phyloP scores from a whole-genome alignment of 2,113 vertebrate genomes.

The Natator depressus region DNA sequence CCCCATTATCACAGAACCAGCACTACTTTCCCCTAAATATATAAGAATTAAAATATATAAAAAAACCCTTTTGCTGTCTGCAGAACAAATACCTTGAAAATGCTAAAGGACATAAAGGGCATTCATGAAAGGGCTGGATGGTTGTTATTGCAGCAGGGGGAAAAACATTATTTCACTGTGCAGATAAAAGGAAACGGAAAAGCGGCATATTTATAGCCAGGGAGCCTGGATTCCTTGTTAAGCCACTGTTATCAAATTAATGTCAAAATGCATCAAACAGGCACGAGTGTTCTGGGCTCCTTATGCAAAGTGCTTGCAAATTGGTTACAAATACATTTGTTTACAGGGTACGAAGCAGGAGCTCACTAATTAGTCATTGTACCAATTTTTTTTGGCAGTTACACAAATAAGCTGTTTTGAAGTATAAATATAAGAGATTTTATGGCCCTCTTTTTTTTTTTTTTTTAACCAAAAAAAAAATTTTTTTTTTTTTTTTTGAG shows the following conservation, averaged over 20 bases:
- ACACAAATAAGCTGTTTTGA: constrained; percentile 67
- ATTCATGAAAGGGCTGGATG: constrained; percentile 70
- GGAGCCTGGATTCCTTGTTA: constrained; percentile 75
- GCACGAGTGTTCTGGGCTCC: constrained; percentile 68
- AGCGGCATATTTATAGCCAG: constrained; percentile 71
- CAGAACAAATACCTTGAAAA: constrained; percentile 48
- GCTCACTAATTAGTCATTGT: constrained; percentile 69
- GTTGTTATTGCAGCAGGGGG: constrained; percentile 74
- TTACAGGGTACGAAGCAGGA: constrained; percentile 69
- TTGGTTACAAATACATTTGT: constrained; percentile 74
- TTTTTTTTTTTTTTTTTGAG: neutral
- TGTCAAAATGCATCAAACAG: constrained; percentile 77
- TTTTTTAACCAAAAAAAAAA: neutral
- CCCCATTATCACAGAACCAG: constrained; percentile 7
- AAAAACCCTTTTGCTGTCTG: constrained; percentile 36
- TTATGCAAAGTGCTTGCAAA: constrained; percentile 72
- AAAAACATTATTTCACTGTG: constrained; percentile 74
- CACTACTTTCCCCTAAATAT: neutral
- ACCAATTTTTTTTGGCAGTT: constrained; percentile 66
- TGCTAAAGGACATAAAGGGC: constrained; percentile 71
- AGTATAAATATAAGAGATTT: constrained; percentile 17
- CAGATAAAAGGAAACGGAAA: constrained; percentile 75
- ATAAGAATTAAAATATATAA: constrained; percentile 58
- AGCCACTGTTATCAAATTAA: constrained; percentile 73
- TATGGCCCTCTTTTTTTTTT: neutral